A percentile compares a stretch with the other conserved stretches of the same genome.
These are phyloP conservation scores for Odontamblyopus lacepedii DNA, from an alignment of 2,797 vertebrate species.

Conservation along the genomic window DNA sequence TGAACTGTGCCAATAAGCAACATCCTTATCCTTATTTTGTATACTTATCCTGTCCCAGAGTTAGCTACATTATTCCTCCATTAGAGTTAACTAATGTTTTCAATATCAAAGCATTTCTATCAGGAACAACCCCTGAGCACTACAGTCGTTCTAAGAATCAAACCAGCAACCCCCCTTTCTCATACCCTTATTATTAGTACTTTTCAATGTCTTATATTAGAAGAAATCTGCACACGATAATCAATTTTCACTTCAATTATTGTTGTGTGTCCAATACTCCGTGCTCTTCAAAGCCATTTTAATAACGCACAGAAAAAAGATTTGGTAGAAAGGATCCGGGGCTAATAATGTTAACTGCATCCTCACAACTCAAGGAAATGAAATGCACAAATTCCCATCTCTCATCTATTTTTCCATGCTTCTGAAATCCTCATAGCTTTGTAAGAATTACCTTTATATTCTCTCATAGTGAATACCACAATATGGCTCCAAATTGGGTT, in stretches of 20 bases:
- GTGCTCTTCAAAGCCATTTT: neutral
- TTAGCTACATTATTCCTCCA: too few species aligned
- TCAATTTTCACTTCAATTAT: neutral
- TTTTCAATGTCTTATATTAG: too few species aligned
- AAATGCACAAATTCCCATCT: neutral
- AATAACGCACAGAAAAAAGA: neutral
- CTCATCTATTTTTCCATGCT: neutral
- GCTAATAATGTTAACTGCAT: conserved; percentile 4
- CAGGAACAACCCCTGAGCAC: too few species aligned
- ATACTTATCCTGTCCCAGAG: too few species aligned
- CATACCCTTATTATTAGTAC: neutral
- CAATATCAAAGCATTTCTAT: too few species aligned
- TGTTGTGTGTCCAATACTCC: neutral
- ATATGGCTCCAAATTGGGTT: conserved; percentile 5
- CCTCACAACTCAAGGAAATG: neutral
- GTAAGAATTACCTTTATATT: conserved; percentile 17
- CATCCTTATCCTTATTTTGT: too few species aligned
- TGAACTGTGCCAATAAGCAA: too few species aligned
- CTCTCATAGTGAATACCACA: conserved; percentile 17
- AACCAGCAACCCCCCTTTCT: neutral
- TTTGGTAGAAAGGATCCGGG: neutral
- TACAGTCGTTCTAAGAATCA: too few species aligned
- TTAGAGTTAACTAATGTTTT: too few species aligned
- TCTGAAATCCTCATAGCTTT: conserved; percentile 1
- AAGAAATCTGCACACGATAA: neutral